These are phyloP conservation scores for Balaeniceps rex DNA, from an alignment of 2,113 vertebrate species.

Conservation along the genomic window DNA sequence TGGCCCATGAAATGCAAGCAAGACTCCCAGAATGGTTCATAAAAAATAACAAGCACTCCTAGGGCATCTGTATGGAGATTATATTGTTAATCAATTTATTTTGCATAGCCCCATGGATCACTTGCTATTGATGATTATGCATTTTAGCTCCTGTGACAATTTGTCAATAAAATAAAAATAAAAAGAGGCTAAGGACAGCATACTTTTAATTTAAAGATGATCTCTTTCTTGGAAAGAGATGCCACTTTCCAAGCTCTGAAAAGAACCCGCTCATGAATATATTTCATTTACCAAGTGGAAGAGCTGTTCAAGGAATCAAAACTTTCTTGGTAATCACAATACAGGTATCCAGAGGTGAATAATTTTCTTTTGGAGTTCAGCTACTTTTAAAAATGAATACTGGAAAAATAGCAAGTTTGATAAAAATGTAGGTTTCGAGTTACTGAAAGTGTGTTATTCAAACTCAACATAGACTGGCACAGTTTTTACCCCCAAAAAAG, in stretches of 20 bases:
- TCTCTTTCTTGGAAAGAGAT: not conserved
- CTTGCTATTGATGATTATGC: not conserved
- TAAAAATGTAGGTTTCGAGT: not conserved
- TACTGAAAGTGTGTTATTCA: not conserved
- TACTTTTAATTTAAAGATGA: not conserved
- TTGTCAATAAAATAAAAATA: slow-evolving; percentile 21
- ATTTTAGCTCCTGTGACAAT: slow-evolving; percentile 29
- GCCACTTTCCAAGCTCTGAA: not conserved
- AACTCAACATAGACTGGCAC: not conserved
- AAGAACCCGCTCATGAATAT: not conserved
- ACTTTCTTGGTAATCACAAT: not conserved
- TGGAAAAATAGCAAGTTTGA: not conserved
- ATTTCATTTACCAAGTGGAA: not conserved
- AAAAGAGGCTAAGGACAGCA: not conserved
- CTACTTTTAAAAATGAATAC: not conserved
- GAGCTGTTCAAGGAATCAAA: not conserved
- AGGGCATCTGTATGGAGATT: not conserved
- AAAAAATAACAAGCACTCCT: not conserved
- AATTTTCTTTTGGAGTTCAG: not conserved
- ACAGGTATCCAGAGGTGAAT: not conserved
- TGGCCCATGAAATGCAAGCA: not conserved
- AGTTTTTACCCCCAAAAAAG: not conserved
- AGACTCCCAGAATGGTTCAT: not conserved
- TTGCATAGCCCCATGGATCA: slow-evolving; percentile 34
- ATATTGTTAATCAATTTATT: slow-evolving; percentile 43